Evolutionary conservation across 1,140 invertebrate genomes (phyloP), one percentile per base, ranked within the genome.

Genomic region (Drosophila sechellia): DNA sequence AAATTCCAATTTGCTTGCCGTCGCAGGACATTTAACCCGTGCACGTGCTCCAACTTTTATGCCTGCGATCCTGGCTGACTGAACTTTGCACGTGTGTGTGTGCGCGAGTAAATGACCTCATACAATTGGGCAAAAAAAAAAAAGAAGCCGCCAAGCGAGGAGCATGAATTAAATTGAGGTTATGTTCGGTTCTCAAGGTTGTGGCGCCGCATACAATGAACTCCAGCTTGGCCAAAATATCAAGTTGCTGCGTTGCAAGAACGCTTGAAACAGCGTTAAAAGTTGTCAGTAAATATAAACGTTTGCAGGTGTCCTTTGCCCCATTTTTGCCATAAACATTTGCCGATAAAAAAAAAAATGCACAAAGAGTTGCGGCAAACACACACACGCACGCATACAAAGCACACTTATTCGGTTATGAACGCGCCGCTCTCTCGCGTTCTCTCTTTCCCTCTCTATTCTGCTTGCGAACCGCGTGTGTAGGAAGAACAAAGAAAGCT

Each of bases 61-160:
- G 22, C 40, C 31, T 55, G 53, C 55, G 66, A 79, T 69, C 45
- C 59, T 61, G 52, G 34, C 73, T 69, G 25, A 66, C 64, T 77
- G 56, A 50, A 76, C 45, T 45, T 45, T 20, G 55, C 46, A 40
- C 35, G 1, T 57, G 37, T 13, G 37, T 57, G 53, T 48, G 10
- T 70, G 13, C 50, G 50, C 63, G 64, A 89, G 83, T 89, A 87
- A 87, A 89, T 87, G 84, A 87, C 83, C 83, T 87, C 84, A 87
- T 89, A 49, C 48, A 57, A 40, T 27, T 48, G 22, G 13, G 25
- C n/a, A 50, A 50, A n/a, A 15, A 10, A 31, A 31, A 55, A 43
- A 59, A 58, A 57, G 56, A 61, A 55, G 53, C 42, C 46, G 55
- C 42, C 59, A 46, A 58, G 54, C 34, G 52, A 43, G 66, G 48